Base-by-base conservation (phyloP, 2,113 vertebrate species). In the Brachirus orientalis region DNA sequence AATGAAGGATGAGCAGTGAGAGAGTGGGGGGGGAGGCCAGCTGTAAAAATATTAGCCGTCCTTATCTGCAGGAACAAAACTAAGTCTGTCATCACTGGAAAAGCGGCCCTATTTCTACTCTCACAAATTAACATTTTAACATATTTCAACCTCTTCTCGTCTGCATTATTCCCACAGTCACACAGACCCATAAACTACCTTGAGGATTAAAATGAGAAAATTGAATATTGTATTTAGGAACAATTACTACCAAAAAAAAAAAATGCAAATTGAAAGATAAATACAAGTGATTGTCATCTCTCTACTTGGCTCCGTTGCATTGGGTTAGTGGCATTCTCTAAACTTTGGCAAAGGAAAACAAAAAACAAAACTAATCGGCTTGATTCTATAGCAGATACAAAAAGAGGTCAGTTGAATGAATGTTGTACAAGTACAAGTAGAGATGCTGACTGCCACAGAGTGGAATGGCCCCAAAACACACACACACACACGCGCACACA, bases 381-480 rank as follows among this genome's bases (percentile, higher is more conserved):
- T n/a, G n/a, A n/a, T n/a, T n/a, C n/a, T n/a, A 12, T 19, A 10
- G 19, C 12, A 7, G 10, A 59, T 16, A 18, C 28, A 36, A 43
- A n/a, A 28, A 28, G 28, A 28, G 28, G 18, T 46, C 33, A 53
- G 14, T 10, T 35, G 17, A n/a, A 14, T 46, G 38, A 80, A 68
- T 16, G 33, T 53, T 76, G 43, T 28, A n/a, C n/a, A 3, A 28
- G 28, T 28, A 76, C 72, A 83, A 69, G 75, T 68, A 87, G 81
- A 85, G 86, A 66, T 60, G 22, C 56, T 67, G 83, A 78, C 85
- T 84, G 66, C 85, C 66, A 67, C 63, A 62, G 72, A 69, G 69
- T 16, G 82, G 88, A 88, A 91, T 87, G 87, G 68, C 38, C 64
- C 63, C 67, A 62, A 80, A 81, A 62, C 45, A 11, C 40, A 44